A percentile compares a stretch with the other conserved stretches of the same genome.
These are phyloP conservation scores for Mesochorus sp. DNA, from an alignment of 2,888 invertebrate species.

Conservation along the genomic window DNA sequence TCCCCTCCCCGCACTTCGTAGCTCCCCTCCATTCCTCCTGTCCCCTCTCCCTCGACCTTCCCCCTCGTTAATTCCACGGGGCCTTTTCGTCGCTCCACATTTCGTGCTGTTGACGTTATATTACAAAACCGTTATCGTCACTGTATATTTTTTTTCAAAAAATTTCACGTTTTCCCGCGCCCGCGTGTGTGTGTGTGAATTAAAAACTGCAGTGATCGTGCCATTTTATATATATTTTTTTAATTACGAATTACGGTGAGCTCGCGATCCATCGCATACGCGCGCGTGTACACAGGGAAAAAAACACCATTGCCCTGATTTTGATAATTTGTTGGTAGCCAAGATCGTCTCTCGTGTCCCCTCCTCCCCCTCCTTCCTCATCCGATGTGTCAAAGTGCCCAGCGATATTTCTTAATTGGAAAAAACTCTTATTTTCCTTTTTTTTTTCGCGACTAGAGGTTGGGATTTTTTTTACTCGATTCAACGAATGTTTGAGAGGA, in stretches of 20 bases:
- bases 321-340: too few species aligned
- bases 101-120: constrained; percentile 57
- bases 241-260: too few species aligned
- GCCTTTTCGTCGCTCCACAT: constrained; percentile 58
- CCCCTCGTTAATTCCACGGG: constrained; percentile 54
- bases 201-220: too few species aligned
- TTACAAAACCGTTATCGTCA: constrained; percentile 12
- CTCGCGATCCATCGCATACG: too few species aligned
- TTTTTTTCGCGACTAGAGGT: constrained; percentile 21
- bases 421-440: not conserved
- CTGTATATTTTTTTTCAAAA: not conserved
- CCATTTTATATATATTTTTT: too few species aligned
- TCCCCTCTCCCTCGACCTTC: constrained; percentile 20
- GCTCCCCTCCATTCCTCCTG: constrained; percentile 8
- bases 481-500: constrained; percentile 18
- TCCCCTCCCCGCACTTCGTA: constrained; percentile 13
- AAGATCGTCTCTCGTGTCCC: too few species aligned
- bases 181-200: not conserved
- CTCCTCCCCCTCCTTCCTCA: too few species aligned
- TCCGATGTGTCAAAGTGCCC: too few species aligned
- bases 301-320: too few species aligned
- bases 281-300: too few species aligned
- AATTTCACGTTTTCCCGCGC: not conserved
- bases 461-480: constrained; percentile 10
- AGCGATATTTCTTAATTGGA: too few species aligned